Base-by-base conservation (phyloP, 2,113 vertebrate genomes). In the Phalacrocorax brasilianus region DNA sequence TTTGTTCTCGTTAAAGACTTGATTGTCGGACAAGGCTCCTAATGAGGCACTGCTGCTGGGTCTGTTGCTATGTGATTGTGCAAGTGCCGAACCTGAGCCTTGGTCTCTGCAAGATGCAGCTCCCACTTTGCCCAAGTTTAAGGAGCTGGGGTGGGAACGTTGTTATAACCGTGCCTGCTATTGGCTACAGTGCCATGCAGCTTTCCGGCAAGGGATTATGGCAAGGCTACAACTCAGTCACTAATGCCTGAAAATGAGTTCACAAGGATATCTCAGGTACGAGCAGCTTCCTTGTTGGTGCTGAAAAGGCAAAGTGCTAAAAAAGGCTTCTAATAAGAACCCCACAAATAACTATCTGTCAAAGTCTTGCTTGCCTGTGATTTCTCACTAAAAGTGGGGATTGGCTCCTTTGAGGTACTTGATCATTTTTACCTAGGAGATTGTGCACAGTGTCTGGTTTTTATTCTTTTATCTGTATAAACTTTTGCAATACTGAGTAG, bases 1-100 rank as follows among this genome's bases (percentile, higher is more conserved):
- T 98, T 97, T 98, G 98, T 98, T 98, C 98, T 97, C 56, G 32
- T 97, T 98, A 97, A 98, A 98, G 97, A 89, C 97, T 95, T 83
- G 97, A 96, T 97, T 97, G 97, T 98, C 32, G 67, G 86, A 93
- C 88, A 66, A 79, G 97, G 94, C 97, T 97, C 17, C 91, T 97
- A 98, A 98, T 95, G 97, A 98, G 97, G 94, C 89, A n/a, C 95
- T 89, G 95, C 97, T 97, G 95, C 95, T 72, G 93, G 89, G 85
- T 84, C 97, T 97, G 97, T 98, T 98, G 97, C 97, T 97, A 93
- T 79, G 96, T 77, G 97, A 88, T 95, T 81, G 90, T 92, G 81
- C 68, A 91, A 95, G 81, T 14, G 32, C 45, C 50, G 80, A 85
- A 76, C 58, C 84, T 70, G 90, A 94, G 92, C 90, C 91, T 82